Evolutionary conservation across 2,113 vertebrate species (phyloP).

Genomic region (Empidonax alnorum): DNA sequence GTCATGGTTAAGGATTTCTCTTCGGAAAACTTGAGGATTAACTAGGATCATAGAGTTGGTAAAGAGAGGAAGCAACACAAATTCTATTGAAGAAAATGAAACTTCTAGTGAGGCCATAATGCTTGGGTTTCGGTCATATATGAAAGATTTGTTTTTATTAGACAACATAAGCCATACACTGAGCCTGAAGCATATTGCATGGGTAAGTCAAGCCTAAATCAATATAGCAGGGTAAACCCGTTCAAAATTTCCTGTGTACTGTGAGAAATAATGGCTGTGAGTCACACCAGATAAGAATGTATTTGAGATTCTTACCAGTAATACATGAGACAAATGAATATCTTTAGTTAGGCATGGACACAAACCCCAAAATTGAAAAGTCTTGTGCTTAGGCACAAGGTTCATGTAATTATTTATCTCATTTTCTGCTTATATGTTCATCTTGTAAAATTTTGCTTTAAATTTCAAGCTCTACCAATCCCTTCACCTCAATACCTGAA

Average conservation of each 20-base stretch:
- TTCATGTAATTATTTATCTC: background rate
- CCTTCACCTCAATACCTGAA: background rate
- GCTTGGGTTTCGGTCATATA: background rate
- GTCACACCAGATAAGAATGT: background rate
- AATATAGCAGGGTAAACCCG: background rate
- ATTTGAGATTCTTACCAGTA: background rate
- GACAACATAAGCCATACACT: background rate
- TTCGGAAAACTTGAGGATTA: background rate
- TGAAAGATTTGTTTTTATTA: background rate
- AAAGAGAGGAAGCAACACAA: background rate
- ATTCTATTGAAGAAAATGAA: background rate
- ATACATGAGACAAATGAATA: background rate
- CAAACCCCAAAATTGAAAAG: background rate
- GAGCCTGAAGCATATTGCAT: background rate
- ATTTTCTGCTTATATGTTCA: background rate
- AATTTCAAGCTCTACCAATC: background rate
- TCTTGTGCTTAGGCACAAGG: background rate
- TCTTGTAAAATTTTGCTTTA: background rate
- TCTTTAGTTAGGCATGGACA: background rate
- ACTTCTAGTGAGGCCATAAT: background rate
- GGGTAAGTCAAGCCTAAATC: background rate
- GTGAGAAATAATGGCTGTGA: background rate
- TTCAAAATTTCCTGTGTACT: background rate
- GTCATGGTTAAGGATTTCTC: background rate
- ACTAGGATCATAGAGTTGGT: background rate